A percentile compares a stretch with the other conserved stretches of the same genome.
These are phyloP conservation scores for Agrotis clavis DNA, from an alignment of 2,888 invertebrate genomes.

Conservation along the genomic window DNA sequence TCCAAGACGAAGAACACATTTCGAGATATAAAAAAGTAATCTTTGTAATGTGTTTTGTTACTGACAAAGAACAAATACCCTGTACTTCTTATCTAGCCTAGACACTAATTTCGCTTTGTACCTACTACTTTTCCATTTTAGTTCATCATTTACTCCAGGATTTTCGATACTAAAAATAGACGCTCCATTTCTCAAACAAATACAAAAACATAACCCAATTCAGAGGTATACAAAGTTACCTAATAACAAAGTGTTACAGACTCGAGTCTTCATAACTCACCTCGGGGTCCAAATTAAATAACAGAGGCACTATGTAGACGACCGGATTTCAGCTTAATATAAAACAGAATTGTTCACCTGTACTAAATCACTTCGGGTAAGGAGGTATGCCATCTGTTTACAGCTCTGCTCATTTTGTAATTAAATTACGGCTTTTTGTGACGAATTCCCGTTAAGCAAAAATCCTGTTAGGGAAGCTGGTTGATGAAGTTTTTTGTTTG, in stretches of 20 bases:
- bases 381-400: slow-evolving; percentile 77
- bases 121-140: too few relatives aligned
- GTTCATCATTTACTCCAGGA: not conserved
- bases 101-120: too few relatives aligned
- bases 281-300: slow-evolving; percentile 60
- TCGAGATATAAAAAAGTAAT: too few relatives aligned
- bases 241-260: slow-evolving; percentile 58
- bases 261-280: slow-evolving; percentile 68
- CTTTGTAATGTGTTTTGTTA: too few relatives aligned
- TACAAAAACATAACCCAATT: slow-evolving; percentile 28
- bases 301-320: slow-evolving; percentile 63
- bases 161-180: not conserved
- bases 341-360: slow-evolving; percentile 84
- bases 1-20: too few relatives aligned
- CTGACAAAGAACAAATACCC: too few relatives aligned
- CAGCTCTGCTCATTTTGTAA: slow-evolving; percentile 74
- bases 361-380: slow-evolving; percentile 81
- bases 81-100: too few relatives aligned
- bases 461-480: slow-evolving; percentile 61
- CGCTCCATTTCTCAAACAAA: slow-evolving; percentile 2
- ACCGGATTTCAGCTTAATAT: slow-evolving; percentile 84
- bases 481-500: slow-evolving; percentile 23
- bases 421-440: slow-evolving; percentile 81
- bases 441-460: slow-evolving; percentile 44
- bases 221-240: slow-evolving; percentile 34